Evolutionary conservation across 2,113 vertebrate genomes (phyloP), one percentile per base, ranked within the genome.

Genomic region (Cynopterus brachyotis): DNA sequence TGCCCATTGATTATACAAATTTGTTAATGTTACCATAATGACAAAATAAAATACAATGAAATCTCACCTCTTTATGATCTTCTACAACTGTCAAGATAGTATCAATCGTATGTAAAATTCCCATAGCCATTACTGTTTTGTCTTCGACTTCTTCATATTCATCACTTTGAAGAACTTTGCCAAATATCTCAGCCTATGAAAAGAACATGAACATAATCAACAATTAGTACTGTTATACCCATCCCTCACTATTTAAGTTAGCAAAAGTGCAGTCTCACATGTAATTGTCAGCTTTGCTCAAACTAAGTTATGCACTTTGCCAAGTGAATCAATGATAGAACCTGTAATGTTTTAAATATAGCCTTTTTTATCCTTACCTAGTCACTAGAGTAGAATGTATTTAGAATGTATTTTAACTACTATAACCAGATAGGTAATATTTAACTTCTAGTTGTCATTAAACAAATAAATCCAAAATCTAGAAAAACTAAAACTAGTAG

Each of bases 81-180:
- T 99, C 99, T 98, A 99, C 99, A 87, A 99, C 99, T 0, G 99
- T 99, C 83, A 99, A 98, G 93, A 99, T 99, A 84, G 99, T 99
- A 95, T 99, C 99, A 30, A 99, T 99, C 80, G 99, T 99, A 96
- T 99, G 99, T 60, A 99, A 99, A 96, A 99, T 99, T 17, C 99
- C 99, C 97, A 99, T 99, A 19, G 99, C 99, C 99, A 99, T 99
- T 80, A 99, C 99, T 0, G 99, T 99, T 98, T 99, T 99, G 97
- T 99, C 99, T 94, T 99, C 99, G 3, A 99, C 98, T 98, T 99
- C 99, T 93, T 99, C 99, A 60, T 99, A 99, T 90, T 99, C 99
- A 72, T 99, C 99, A 95, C 99, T 99, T 96, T 99, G 99, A 88
- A 99, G 99, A 70, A 99, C 99, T 97, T 99, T 99, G 85, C 98